These are phyloP conservation scores for Caenorhabditis remanei DNA, from an alignment of 1,140 invertebrate species.

Conservation along the genomic window DNA sequence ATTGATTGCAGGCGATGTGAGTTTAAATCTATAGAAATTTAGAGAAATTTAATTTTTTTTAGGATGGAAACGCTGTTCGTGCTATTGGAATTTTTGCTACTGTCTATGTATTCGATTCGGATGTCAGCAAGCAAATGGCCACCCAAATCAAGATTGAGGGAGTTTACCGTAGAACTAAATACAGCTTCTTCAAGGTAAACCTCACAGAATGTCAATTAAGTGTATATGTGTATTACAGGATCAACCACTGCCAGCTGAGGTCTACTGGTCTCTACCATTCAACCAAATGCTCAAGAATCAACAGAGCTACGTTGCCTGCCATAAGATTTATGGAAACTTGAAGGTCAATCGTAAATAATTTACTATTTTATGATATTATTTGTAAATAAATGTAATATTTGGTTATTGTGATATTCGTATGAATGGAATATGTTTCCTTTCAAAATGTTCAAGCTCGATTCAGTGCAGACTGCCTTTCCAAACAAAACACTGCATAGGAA, in stretches of 20 bases:
- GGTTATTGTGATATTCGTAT: background rate
- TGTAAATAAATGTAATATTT: constrained; percentile 31
- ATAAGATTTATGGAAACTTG: constrained; percentile 77
- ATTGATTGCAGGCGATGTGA: constrained; percentile 74
- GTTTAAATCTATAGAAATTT: constrained; percentile 15
- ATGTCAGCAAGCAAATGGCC: constrained; percentile 75
- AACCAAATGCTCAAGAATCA: constrained; percentile 75
- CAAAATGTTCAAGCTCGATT: too few relatives aligned
- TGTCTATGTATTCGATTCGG: constrained; percentile 76
- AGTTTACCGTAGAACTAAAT: constrained; percentile 75
- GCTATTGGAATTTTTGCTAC: constrained; percentile 77
- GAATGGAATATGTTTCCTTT: too few relatives aligned
- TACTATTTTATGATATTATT: background rate
- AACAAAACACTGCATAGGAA: too few relatives aligned
- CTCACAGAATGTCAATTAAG: constrained; percentile 67
- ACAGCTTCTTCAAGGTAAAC: constrained; percentile 71
- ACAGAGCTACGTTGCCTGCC: constrained; percentile 73
- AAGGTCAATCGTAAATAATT: constrained; percentile 67
- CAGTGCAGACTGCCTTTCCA: too few relatives aligned
- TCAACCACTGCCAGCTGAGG: constrained; percentile 67
- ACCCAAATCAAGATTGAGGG: constrained; percentile 73
- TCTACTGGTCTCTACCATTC: constrained; percentile 73
- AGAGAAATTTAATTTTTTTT: constrained; percentile 18
- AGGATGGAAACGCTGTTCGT: constrained; percentile 74
- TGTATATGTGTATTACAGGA: constrained; percentile 63